phyloP scores from a whole-genome alignment of 2,888 invertebrate genomes.

The Caradrina kadenii region DNA sequence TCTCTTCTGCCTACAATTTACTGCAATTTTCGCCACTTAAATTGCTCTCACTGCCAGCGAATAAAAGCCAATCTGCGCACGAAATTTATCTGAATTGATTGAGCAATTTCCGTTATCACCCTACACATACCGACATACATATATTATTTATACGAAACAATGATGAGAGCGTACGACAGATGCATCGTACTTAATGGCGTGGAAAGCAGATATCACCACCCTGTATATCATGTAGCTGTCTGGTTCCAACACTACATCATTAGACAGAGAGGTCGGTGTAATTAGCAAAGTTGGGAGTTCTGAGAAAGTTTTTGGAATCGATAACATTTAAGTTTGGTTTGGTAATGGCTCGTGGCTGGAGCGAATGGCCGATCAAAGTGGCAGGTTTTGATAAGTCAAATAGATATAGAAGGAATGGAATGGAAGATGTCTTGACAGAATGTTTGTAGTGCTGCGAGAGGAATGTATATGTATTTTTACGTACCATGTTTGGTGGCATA shows the following conservation, averaged over 20 bases:
- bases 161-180: constrained; percentile 62
- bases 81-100: constrained; percentile 51
- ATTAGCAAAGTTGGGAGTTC: constrained; percentile 72
- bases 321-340: constrained; percentile 76
- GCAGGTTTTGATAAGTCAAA: constrained; percentile 37
- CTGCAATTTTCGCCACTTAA: constrained; percentile 31
- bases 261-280: constrained; percentile 63
- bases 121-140: constrained; percentile 41
- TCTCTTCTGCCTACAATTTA: constrained; percentile 11
- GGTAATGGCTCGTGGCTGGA: constrained; percentile 61
- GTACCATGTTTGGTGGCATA: no score
- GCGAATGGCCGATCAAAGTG: constrained; percentile 47
- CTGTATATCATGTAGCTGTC: constrained; percentile 41
- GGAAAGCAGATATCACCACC: constrained; percentile 76
- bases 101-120: constrained; percentile 53
- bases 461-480: no score
- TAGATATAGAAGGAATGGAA: background rate
- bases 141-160: constrained; percentile 61
- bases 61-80: constrained; percentile 45
- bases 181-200: constrained; percentile 76
- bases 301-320: constrained; percentile 75
- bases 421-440: no score
- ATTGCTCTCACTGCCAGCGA: constrained; percentile 22
- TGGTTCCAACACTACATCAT: constrained; percentile 52
- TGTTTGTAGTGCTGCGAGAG: no score